These are phyloP conservation scores for Puntigrus tetrazona DNA, from an alignment of 2,113 vertebrate species.

Conservation along the genomic window DNA sequence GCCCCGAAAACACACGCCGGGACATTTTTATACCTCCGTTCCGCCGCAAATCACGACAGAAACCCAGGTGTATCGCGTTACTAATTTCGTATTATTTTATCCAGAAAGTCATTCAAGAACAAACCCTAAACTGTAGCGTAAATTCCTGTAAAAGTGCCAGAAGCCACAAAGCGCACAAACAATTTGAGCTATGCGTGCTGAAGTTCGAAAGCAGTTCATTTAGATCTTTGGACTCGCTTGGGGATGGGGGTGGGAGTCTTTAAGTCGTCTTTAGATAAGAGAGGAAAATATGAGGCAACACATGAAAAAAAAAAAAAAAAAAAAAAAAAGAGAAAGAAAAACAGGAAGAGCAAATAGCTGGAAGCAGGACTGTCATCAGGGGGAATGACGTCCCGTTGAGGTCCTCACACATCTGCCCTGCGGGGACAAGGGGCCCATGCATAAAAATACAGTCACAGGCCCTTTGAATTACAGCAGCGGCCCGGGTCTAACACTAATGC, in stretches of 20 bases:
- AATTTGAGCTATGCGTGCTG: constrained; percentile 7
- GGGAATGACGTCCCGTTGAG: background rate
- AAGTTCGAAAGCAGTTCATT: constrained; percentile 13
- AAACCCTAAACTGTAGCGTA: background rate
- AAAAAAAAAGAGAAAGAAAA: background rate
- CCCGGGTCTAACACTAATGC: background rate
- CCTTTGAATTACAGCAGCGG: background rate
- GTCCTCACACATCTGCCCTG: background rate
- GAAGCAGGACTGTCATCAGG: background rate
- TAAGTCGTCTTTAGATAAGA: constrained; percentile 17
- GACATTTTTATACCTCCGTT: background rate
- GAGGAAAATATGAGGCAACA: constrained; percentile 6
- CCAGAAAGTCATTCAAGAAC: background rate
- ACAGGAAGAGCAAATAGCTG: background rate
- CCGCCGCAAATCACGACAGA: background rate
- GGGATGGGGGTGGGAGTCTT: constrained; percentile 12
- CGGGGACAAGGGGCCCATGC: background rate
- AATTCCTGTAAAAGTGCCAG: background rate
- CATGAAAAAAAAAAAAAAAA: background rate
- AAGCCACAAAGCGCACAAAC: background rate
- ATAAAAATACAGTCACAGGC: background rate
- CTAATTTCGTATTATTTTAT: background rate
- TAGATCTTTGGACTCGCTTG: constrained; percentile 27
- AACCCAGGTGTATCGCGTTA: background rate
- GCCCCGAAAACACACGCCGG: constrained; percentile 4